Conservation (phyloP, 2,113 vertebrate species). For the Microcebus tavaratra region DNA sequence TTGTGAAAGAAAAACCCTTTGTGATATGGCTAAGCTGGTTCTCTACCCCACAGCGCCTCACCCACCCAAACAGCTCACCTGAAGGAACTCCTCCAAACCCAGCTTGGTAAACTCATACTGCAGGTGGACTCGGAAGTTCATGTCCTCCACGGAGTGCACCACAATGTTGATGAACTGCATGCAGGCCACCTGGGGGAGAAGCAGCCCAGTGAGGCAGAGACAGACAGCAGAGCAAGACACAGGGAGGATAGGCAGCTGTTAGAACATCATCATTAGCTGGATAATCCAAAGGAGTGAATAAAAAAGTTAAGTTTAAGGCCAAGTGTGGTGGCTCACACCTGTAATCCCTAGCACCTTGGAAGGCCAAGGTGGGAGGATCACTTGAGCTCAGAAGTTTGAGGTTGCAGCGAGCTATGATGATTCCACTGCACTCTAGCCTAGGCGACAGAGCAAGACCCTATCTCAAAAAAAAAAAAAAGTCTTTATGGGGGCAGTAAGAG, state of each 20-base stretch:
- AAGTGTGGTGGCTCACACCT: too few species aligned
- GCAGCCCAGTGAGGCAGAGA: background rate
- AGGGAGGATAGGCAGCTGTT: background rate
- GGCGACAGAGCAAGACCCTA: too few species aligned
- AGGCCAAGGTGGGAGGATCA: too few species aligned
- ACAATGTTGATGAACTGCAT: conserved; percentile 99
- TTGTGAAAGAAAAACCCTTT: background rate
- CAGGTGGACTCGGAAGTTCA: conserved; percentile 98
- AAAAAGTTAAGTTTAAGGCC: background rate
- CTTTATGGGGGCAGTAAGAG: background rate
- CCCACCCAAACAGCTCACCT: conserved; percentile 82
- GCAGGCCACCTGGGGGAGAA: conserved; percentile 91
- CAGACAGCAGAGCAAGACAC: background rate
- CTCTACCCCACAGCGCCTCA: background rate
- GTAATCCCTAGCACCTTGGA: too few species aligned
- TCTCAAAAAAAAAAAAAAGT: background rate
- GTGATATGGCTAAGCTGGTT: background rate
- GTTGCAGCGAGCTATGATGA: too few species aligned
- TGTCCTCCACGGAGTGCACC: conserved; percentile 98
- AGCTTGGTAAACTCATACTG: conserved; percentile 98
- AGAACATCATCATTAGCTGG: background rate
- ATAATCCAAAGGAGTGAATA: background rate
- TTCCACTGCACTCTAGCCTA: too few species aligned
- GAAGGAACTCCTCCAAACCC: conserved; percentile 95
- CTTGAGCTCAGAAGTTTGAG: too few species aligned